Base-by-base conservation (phyloP, 2,797 vertebrate genomes). In the Myotis findleyi region DNA sequence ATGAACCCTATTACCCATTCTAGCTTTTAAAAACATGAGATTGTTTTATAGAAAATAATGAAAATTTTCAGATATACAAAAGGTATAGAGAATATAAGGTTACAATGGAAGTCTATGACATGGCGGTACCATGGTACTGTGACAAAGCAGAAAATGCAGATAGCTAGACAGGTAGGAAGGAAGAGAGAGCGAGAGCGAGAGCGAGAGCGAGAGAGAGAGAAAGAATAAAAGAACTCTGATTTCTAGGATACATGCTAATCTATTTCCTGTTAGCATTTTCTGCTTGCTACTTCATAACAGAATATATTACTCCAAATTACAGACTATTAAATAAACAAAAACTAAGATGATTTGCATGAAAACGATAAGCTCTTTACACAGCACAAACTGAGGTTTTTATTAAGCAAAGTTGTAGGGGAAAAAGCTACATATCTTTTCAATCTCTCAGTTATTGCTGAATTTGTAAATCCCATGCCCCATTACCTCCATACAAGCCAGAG, bases 401-500 rank as follows among this genome's bases (percentile, higher is more conserved):
- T 98, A 98, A 98, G 96, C 86, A 95, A 98, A 97, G 72, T 94
- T 97, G 88, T 87, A 55, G 90, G 82, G 85, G 30, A 66, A 96
- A 98, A 98, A 98, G 90, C 89, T 95, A 96, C 92, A 80, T 86
- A 97, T 97, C 91, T 98, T 97, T 96, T 95, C 95, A 96, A 85
- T 97, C 93, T 97, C 97, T 95, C 97, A 81, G 89, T 97, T 98
- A 97, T 91, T 97, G 94, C 94, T 93, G 71, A 97, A 97, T 98
- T 84, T 96, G 95, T 98, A 93, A 97, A 98, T 97, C 95, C 93
- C 95, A 98, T 96, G 98, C 97, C 98, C 97, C 98, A 98, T 98
- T 98, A 98, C 95, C 59, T 93, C 97, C 96, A 95, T 89, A 98
- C 84, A 97, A 98, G 96, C 95, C 95, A 97, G 97, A 96, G 94